These are phyloP conservation scores for Mergus octosetaceus DNA, from an alignment of 2,797 vertebrate species.

Conservation along the genomic window DNA sequence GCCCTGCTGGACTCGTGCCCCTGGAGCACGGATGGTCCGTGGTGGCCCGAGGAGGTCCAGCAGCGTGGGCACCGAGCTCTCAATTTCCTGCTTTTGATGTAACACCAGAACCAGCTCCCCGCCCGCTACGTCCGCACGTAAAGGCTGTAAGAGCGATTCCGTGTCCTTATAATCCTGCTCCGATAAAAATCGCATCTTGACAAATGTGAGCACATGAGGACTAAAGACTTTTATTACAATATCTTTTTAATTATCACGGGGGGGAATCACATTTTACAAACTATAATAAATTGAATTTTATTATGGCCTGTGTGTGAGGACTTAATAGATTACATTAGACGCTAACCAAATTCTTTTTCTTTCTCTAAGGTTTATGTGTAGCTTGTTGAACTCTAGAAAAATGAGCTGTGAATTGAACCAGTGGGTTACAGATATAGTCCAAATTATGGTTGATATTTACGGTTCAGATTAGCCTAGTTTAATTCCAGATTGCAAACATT, in stretches of 20 bases:
- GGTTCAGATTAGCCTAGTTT: constrained; percentile 48
- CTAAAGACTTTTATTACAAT: background rate
- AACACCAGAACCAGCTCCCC: background rate
- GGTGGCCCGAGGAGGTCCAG: background rate
- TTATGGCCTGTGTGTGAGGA: background rate
- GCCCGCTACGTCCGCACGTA: background rate
- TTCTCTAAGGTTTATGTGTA: background rate
- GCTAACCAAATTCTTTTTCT: background rate
- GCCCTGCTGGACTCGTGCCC: accelerated
- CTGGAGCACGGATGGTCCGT: accelerated
- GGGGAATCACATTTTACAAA: background rate
- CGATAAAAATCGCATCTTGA: background rate
- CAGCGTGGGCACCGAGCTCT: background rate
- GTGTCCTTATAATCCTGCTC: background rate
- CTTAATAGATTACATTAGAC: background rate
- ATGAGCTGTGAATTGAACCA: constrained; percentile 40
- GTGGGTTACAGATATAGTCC: constrained; percentile 41
- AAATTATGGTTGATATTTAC: constrained; percentile 28
- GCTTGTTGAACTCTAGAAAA: constrained; percentile 20
- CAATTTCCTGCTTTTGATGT: background rate
- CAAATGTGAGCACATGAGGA: background rate
- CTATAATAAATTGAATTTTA: constrained; percentile 32
- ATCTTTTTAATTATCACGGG: constrained; percentile 43
- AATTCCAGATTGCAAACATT: constrained; percentile 42
- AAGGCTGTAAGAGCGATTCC: background rate